Conservation (phyloP, 2,113 vertebrate species). For the Stercorarius parasiticus region DNA sequence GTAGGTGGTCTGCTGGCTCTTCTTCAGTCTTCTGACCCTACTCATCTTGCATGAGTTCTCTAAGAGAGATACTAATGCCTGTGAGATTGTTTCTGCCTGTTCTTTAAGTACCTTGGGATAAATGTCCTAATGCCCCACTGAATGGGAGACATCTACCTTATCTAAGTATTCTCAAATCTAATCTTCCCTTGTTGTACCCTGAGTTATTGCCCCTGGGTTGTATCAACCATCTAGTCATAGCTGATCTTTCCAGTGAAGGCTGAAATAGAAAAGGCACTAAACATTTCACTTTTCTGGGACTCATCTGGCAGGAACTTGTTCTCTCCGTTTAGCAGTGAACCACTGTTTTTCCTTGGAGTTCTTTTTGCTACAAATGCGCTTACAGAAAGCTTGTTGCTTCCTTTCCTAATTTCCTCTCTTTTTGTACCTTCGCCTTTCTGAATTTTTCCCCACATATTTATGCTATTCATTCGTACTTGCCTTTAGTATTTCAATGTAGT, state of each 20-base stretch:
- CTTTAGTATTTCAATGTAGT: conserved; percentile 59
- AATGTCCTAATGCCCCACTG: neutral
- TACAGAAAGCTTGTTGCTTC: conserved; percentile 53
- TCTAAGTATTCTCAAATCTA: neutral
- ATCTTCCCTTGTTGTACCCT: neutral
- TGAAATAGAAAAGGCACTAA: conserved; percentile 23
- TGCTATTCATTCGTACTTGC: conserved; percentile 53
- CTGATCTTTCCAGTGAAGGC: neutral
- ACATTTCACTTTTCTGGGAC: neutral
- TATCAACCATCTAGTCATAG: neutral
- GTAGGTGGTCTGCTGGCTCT: neutral
- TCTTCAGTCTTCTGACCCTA: neutral
- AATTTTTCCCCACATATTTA: conserved; percentile 57
- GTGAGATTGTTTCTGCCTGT: neutral
- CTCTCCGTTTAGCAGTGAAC: neutral
- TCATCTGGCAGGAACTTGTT: conserved; percentile 31
- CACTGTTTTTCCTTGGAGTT: conserved; percentile 14
- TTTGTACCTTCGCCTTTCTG: conserved; percentile 58
- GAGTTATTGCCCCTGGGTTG: neutral
- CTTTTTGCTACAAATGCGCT: conserved; percentile 44
- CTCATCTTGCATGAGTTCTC: neutral
- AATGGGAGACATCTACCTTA: neutral
- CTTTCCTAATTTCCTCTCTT: conserved; percentile 65
- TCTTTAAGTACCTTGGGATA: neutral
- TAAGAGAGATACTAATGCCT: neutral